These are phyloP conservation scores for Notoglanidium macrostoma DNA, from an alignment of 2,797 vertebrate genomes.

Conservation along the genomic window DNA sequence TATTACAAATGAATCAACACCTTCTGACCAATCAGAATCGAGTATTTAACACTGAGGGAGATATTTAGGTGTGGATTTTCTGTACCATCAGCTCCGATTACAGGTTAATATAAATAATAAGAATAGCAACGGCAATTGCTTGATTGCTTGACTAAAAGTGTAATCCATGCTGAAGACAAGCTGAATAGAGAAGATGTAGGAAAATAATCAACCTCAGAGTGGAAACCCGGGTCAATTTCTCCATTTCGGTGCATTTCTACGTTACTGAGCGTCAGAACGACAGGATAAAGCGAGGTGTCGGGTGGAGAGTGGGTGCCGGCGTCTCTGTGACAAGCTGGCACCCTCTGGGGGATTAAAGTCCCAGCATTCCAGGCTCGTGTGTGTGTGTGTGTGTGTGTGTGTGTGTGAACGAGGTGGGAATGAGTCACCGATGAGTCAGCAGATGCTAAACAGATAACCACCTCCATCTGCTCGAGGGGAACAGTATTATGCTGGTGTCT, in stretches of 20 bases:
- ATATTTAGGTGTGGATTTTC: background rate
- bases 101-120: background rate
- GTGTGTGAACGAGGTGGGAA: conserved; percentile 37
- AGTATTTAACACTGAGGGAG: background rate
- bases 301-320: conserved; percentile 30
- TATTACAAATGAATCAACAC: background rate
- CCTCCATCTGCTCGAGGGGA: conserved; percentile 12
- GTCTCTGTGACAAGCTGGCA: conserved; percentile 31
- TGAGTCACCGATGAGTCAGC: conserved; percentile 47
- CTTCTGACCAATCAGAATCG: background rate
- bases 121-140: background rate
- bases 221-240: background rate
- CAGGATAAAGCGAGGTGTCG: background rate
- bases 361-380: conserved; percentile 21
- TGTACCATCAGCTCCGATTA: background rate
- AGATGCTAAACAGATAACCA: conserved; percentile 33
- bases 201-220: background rate
- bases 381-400: conserved; percentile 22
- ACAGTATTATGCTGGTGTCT: conserved; percentile 11
- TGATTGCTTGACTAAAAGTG: background rate
- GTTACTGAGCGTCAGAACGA: background rate
- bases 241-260: too few species aligned
- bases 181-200: background rate
- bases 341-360: conserved; percentile 32
- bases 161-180: background rate